These are phyloP conservation scores for Scortum barcoo DNA, from an alignment of 2,113 vertebrate species.

Conservation along the genomic window DNA sequence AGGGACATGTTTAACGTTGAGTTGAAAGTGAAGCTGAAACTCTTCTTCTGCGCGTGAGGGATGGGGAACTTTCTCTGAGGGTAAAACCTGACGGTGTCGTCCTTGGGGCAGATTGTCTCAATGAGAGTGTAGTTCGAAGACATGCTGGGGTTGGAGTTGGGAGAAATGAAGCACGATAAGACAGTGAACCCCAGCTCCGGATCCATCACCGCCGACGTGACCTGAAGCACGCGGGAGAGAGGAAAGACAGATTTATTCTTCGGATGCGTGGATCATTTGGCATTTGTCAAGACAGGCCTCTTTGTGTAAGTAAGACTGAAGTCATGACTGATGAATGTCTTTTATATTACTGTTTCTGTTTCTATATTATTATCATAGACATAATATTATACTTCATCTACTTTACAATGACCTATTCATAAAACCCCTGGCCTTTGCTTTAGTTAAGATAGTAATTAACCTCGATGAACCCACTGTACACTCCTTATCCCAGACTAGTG, in stretches of 20 bases:
- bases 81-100: constrained; percentile 90
- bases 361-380: too few relatives aligned
- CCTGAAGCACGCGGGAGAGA: constrained; percentile 78
- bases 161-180: constrained; percentile 92
- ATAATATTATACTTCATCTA: too few relatives aligned
- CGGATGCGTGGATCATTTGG: not conserved
- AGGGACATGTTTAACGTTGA: constrained; percentile 87
- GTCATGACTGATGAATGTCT: not conserved
- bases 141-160: constrained; percentile 84
- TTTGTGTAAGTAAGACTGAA: not conserved
- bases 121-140: constrained; percentile 90
- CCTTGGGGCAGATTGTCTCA: constrained; percentile 94
- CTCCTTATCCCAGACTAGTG: too few relatives aligned
- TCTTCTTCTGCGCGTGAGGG: constrained; percentile 83
- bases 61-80: constrained; percentile 80
- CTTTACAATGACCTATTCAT: not conserved
- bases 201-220: constrained; percentile 89
- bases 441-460: too few relatives aligned
- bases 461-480: too few relatives aligned
- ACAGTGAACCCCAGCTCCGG: constrained; percentile 92
- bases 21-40: constrained; percentile 94
- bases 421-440: not conserved
- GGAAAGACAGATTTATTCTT: constrained; percentile 47
- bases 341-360: too few relatives aligned
- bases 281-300: not conserved